Conservation (phyloP, 2,113 vertebrate genomes). For the Albula glossodonta region DNA sequence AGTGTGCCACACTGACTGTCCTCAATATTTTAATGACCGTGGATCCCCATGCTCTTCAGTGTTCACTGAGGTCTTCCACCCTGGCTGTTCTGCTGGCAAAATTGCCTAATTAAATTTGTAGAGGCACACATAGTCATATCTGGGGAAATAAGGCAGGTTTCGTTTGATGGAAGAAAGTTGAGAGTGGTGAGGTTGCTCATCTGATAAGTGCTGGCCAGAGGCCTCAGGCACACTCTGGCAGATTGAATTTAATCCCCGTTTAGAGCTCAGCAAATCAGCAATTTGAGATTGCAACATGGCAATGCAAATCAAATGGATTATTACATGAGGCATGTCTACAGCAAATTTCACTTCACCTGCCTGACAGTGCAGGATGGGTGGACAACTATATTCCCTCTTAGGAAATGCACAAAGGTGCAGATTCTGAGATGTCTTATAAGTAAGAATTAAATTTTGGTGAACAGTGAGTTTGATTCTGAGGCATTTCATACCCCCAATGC, state of each 20-base stretch:
- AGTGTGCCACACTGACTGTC: too few relatives aligned
- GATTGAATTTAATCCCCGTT: background rate
- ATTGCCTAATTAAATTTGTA: background rate
- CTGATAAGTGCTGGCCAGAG: background rate
- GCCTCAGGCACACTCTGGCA: background rate
- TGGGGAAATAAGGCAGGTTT: background rate
- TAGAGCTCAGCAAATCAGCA: conserved; percentile 2
- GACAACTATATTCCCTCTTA: background rate
- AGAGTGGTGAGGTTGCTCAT: background rate
- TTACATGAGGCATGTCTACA: background rate
- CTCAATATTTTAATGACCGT: too few relatives aligned
- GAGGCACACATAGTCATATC: background rate
- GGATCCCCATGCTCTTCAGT: background rate
- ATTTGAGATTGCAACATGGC: background rate
- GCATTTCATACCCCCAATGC: background rate
- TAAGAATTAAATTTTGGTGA: background rate
- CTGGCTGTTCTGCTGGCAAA: background rate
- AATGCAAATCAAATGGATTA: background rate
- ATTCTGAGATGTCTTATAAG: background rate
- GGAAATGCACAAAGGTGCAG: too few relatives aligned
- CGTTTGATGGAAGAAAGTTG: too few relatives aligned
- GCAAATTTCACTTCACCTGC: background rate
- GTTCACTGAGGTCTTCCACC: background rate
- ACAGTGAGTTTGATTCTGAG: background rate
- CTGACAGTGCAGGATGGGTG: background rate